A percentile compares a stretch with the other conserved stretches of the same genome.
Conservation (phyloP, 1,140 invertebrate species). For the Streblospio benedicti region DNA sequence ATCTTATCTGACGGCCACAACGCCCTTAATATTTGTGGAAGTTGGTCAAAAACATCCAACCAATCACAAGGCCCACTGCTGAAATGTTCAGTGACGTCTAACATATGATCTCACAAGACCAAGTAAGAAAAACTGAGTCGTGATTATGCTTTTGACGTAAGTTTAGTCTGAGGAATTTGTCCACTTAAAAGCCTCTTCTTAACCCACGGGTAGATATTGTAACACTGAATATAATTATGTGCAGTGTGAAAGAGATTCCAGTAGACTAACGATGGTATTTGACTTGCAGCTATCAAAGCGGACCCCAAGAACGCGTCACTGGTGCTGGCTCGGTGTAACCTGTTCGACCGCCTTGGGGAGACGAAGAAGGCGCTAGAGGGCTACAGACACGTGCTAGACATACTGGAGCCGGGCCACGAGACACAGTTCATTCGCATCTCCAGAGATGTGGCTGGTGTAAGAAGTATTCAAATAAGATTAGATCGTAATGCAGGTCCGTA, state of each 20-base stretch:
- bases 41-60: too few species aligned
- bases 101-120: neutral
- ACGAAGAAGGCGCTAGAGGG: constrained; percentile 61
- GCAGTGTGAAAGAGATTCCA: neutral
- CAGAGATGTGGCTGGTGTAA: neutral
- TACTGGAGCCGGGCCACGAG: constrained; percentile 57
- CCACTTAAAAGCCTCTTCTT: neutral
- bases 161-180: neutral
- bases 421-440: constrained; percentile 28
- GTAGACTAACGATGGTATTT: neutral
- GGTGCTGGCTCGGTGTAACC: constrained; percentile 62
- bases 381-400: constrained; percentile 63
- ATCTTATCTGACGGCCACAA: too few species aligned
- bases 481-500: too few species aligned
- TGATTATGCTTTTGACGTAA: constrained; percentile 15
- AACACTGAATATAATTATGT: neutral
- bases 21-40: too few species aligned
- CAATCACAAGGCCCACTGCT: too few species aligned
- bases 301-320: constrained; percentile 56
- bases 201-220: neutral
- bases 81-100: too few species aligned
- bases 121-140: neutral
- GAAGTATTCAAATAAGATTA: too few species aligned
- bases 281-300: constrained; percentile 37
- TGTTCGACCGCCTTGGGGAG: constrained; percentile 63